phyloP scores from a whole-genome alignment of 35 echinoderm and acorn worm genomes.

The Patiria miniata region DNA sequence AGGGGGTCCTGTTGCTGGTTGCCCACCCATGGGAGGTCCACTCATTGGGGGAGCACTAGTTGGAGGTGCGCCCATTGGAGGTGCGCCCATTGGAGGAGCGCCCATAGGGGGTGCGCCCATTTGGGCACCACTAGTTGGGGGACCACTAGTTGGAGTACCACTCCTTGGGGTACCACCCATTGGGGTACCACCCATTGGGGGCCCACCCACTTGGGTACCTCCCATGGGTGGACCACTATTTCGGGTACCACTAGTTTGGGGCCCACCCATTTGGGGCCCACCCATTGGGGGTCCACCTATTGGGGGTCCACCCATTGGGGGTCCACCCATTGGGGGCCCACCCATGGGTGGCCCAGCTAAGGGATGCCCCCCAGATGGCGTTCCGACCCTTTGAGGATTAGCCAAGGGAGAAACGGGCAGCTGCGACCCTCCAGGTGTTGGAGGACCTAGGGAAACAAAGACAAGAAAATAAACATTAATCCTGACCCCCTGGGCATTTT shows the following conservation, averaged over 20 bases:
- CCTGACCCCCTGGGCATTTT: too few relatives aligned
- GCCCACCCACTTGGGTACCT: constrained; percentile 53
- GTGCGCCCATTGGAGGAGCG: constrained; percentile 39
- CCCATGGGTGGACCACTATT: neutral
- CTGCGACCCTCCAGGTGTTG: constrained; percentile 36
- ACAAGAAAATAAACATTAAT: neutral
- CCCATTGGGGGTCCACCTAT: neutral
- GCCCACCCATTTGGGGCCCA: constrained; percentile 19
- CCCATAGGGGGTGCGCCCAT: constrained; percentile 26
- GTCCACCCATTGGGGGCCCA: constrained; percentile 30
- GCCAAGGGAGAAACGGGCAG: neutral
- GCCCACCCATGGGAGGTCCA: constrained; percentile 16
- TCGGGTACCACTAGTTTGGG: neutral
- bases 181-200: constrained; percentile 42
- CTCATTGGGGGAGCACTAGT: constrained; percentile 22
- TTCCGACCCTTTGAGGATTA: constrained; percentile 10
- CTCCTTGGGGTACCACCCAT: neutral
- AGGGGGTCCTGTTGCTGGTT: neutral
- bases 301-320: constrained; percentile 38
- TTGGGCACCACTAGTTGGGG: constrained; percentile 37
- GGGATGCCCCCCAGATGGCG: neutral
- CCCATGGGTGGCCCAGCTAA: constrained; percentile 16
- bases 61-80: constrained; percentile 33
- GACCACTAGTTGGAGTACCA: constrained; percentile 50
- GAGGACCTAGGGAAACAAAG: constrained; percentile 22